phyloP scores from a whole-genome alignment of 2,797 vertebrate species.

The Cetoscarus ocellatus region DNA sequence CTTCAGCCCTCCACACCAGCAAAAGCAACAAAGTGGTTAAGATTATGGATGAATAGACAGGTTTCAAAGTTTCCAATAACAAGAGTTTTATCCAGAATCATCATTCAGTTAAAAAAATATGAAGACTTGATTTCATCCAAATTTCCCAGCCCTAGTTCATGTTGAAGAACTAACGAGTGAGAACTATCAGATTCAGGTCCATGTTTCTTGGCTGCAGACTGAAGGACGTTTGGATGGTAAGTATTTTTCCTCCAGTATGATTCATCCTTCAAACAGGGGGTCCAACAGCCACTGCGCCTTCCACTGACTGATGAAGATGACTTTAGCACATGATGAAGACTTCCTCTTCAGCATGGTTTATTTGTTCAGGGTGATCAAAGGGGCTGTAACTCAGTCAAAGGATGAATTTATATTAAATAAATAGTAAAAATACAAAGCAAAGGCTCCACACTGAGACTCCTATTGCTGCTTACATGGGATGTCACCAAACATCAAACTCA shows the following conservation, averaged over 20 bases:
- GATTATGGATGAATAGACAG: too few relatives aligned
- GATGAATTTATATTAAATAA: conserved; percentile 8
- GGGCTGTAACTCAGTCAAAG: background rate
- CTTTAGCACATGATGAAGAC: conserved; percentile 59
- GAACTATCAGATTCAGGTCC: too few relatives aligned
- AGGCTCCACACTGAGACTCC: background rate
- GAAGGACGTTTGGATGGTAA: conserved; percentile 17
- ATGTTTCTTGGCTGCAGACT: too few relatives aligned
- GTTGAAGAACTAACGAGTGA: background rate
- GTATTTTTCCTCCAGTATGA: conserved; percentile 25
- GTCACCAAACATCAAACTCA: too few relatives aligned
- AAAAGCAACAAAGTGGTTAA: too few relatives aligned
- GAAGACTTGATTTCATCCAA: too few relatives aligned
- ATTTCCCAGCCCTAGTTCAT: background rate
- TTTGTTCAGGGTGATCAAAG: conserved; percentile 14
- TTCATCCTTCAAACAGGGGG: conserved; percentile 19
- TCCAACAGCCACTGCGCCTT: conserved; percentile 5
- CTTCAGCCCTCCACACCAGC: too few relatives aligned
- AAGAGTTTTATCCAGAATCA: too few relatives aligned
- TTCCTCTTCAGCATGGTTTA: conserved; percentile 25
- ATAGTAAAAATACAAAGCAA: background rate
- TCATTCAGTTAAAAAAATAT: too few relatives aligned
- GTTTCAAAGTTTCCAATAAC: too few relatives aligned
- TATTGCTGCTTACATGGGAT: too few relatives aligned
- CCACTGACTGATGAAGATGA: conserved; percentile 46